Evolutionary conservation across 2,113 vertebrate genomes (phyloP), one percentile per base, ranked within the genome.

Genomic region (Ramphastos sulfuratus): DNA sequence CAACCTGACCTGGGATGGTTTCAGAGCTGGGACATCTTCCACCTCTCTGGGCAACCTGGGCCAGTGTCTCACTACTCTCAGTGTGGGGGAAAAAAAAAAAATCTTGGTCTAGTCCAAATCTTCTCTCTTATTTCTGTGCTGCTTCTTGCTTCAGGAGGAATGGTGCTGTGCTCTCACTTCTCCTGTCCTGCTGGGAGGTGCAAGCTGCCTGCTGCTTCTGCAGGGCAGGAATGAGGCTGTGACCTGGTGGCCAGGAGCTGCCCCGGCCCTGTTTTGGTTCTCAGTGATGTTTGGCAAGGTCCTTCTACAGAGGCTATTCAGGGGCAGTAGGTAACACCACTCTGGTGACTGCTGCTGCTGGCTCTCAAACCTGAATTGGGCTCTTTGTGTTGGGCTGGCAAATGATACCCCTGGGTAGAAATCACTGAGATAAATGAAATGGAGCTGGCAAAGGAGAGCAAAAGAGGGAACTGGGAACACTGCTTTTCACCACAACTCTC

Each of bases 381-480:
- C 25, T 60, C 48, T 91, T 95, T 96, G 96, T 95, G 44, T 55
- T 63, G 39, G 70, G 63, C 92, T 86, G 92, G 66, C 50, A 95
- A 88, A 81, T 3, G 73, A 96, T 96, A 95, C 55, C 70, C 90
- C 88, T 94, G 93, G 90, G 87, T 95, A 91, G 76, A 84, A 94
- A 78, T 72, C 82, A 74, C 77, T 54, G 89, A 92, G 66, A 73
- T 87, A 91, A 92, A 78, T 58, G 58, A 83, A 85, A 74, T 7
- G 12, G 76, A 74, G 27, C 85, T 90, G 31, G 65, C 39, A 63
- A 15, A 85, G 82, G 80, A 84, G 4, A 58, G 48, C 2, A 2
- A 89, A 92, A 96, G 71, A 50, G 90, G 93, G 96, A 93, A 88
- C 55, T 8, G 71, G 85, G 63, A 92, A 69, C 44, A 39, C 15